Conservation (phyloP, 2,797 vertebrate species). For the Sebastes elongatus region DNA sequence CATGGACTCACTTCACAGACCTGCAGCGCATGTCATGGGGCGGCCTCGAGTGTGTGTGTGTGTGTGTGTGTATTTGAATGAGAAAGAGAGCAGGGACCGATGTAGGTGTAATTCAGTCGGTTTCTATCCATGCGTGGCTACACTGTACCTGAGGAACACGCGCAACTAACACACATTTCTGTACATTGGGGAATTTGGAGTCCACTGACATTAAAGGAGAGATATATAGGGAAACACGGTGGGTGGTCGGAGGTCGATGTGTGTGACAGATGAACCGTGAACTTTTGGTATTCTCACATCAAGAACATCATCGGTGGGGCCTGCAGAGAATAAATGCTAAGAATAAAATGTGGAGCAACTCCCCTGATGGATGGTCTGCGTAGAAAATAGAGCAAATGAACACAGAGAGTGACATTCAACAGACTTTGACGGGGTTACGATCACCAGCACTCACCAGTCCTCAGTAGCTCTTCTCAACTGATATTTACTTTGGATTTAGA, state of each 20-base stretch:
- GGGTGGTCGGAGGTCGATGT: conserved; percentile 53
- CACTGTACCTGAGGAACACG: neutral
- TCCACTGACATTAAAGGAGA: conserved; percentile 54
- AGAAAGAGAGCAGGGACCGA: neutral
- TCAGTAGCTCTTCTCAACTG: neutral
- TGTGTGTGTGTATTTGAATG: neutral
- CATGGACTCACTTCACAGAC: conserved; percentile 71
- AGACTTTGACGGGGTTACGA: conserved; percentile 47
- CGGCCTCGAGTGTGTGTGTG: conserved; percentile 1
- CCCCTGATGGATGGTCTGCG: conserved; percentile 68
- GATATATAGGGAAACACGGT: neutral
- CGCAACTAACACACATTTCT: neutral
- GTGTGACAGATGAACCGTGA: conserved; percentile 60
- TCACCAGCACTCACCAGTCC: neutral
- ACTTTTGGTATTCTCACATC: conserved; percentile 71
- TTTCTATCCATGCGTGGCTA: neutral
- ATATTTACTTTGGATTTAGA: neutral
- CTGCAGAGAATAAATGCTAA: conserved; percentile 73
- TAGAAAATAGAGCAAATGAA: conserved; percentile 77
- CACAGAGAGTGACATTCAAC: conserved; percentile 55
- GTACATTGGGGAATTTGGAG: conserved; percentile 12
- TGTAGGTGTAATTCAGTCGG: conserved; percentile 1
- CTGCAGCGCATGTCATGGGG: conserved; percentile 33
- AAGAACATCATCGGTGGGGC: conserved; percentile 62
- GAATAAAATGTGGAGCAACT: conserved; percentile 84